Evolutionary conservation across 2,797 vertebrate genomes (phyloP), one percentile per base, ranked within the genome.

Genomic region (Manis javanica): DNA sequence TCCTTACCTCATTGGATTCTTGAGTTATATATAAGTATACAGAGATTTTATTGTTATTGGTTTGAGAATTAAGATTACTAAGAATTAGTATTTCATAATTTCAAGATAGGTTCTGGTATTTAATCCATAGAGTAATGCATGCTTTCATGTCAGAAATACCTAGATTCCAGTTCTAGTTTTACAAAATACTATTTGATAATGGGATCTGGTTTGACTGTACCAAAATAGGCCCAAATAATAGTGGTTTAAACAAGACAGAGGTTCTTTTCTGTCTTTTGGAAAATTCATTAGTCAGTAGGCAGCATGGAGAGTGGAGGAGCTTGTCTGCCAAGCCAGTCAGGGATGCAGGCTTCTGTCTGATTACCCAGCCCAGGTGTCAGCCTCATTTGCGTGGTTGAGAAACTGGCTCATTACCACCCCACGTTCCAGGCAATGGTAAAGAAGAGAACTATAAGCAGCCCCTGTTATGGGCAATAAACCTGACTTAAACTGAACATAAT

Each of bases 11-110:
- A 37, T 14, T 84, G 46, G 16, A 49, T 64, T 90, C 72, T 93
- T 85, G 29, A 46, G 29, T 81, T 57, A 46, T 77, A 3, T 68
- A 11, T 84, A 89, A n/a, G 34, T 66, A 85, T 83, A 72, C 39
- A 77, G 68, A 63, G 21, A 26, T 66, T 64, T 63, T 64, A 39
- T 94, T 83, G 14, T 72, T 91, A 16, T 5, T 82, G 16, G 42
- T 83, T 83, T 90, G 51, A 94, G 24, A 94, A 79, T n/a, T 93
- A 24, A 87, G 85, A 75, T 90, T 49, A 46, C 46, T 87, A 14
- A 71, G 61, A 77, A 64, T 19, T 64, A 18, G 31, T 57, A 46
- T 24, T 86, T 94, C 37, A 63, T 19, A 79, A 69, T 68, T 68
- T 88, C 49, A 63, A 29, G 55, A 29, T 37, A 59, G 29, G 31